These are phyloP conservation scores for Drosophila ananassae DNA, from an alignment of 1,140 invertebrate species.

Conservation along the genomic window DNA sequence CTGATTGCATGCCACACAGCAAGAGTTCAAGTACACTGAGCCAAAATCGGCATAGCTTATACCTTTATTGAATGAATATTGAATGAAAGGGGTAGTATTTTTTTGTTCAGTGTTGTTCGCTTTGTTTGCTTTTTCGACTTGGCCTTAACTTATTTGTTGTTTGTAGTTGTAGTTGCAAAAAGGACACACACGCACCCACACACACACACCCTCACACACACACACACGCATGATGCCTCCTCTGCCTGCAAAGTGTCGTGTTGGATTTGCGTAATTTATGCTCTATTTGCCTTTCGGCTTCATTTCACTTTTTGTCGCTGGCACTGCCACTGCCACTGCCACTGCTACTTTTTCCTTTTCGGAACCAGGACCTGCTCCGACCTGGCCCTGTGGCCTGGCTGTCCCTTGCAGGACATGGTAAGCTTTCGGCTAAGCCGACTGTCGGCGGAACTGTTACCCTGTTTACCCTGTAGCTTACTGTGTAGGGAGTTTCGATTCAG, in stretches of 20 bases:
- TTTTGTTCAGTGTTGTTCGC: slow-evolving; percentile 1
- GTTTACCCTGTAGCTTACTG: neutral
- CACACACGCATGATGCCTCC: slow-evolving; percentile 4
- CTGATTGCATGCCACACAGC: slow-evolving; percentile 72
- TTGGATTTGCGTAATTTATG: slow-evolving; percentile 83
- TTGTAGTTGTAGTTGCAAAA: neutral
- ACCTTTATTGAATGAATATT: no score
- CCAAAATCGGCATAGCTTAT: neutral
- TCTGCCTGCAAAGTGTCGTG: slow-evolving; percentile 64
- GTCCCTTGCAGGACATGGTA: slow-evolving; percentile 44
- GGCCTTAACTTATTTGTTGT: slow-evolving; percentile 79
- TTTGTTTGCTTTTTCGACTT: slow-evolving; percentile 76
- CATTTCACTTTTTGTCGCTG: slow-evolving; percentile 76
- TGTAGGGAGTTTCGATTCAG: neutral
- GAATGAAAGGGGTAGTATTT: no score
- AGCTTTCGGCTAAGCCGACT: slow-evolving; percentile 45
- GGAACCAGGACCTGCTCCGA: slow-evolving; percentile 12
- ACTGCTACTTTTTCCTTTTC: slow-evolving; percentile 34
- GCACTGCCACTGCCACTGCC: slow-evolving; percentile 31
- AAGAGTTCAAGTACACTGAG: slow-evolving; percentile 10
- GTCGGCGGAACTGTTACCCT: slow-evolving; percentile 25
- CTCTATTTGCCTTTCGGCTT: slow-evolving; percentile 82
- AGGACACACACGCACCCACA: slow-evolving; percentile 11
- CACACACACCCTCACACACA: slow-evolving; percentile 10
- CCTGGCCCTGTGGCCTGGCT: slow-evolving; percentile 1